phyloP scores from a whole-genome alignment of 2,888 invertebrate genomes.

The Polylopha cassiicola region DNA sequence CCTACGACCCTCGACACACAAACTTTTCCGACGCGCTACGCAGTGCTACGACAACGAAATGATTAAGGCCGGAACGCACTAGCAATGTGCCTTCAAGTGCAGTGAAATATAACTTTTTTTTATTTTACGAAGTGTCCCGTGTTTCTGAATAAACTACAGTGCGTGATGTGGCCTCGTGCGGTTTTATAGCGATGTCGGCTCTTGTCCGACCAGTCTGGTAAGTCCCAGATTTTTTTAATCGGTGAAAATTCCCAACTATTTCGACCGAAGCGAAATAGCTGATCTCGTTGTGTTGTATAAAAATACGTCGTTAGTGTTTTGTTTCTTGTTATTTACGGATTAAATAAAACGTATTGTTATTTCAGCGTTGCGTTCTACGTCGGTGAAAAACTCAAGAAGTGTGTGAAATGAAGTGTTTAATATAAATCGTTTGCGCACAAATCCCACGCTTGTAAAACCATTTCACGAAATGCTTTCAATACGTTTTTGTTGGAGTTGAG shows the following conservation, averaged over 20 bases:
- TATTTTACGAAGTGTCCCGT: conserved; percentile 43
- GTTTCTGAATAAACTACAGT: conserved; percentile 50
- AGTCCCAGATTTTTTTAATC: conserved; percentile 43
- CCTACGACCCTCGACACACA: conserved; percentile 53
- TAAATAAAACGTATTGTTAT: conserved; percentile 47
- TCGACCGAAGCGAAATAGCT: conserved; percentile 39
- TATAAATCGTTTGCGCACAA: conserved; percentile 66
- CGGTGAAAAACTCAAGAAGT: conserved; percentile 57
- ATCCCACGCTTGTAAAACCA: conserved; percentile 77
- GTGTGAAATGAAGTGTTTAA: conserved; percentile 49
- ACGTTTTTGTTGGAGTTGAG: conserved; percentile 33
- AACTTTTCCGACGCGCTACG: conserved; percentile 61
- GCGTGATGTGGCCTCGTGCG: conserved; percentile 64
- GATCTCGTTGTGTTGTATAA: conserved; percentile 32
- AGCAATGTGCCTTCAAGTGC: conserved; percentile 48
- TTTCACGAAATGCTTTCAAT: conserved; percentile 76
- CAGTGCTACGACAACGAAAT: conserved; percentile 41
- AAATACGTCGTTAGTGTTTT: conserved; percentile 32
- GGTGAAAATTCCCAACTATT: conserved; percentile 46
- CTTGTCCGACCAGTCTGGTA: conserved; percentile 76
- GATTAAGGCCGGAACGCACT: conserved; percentile 34
- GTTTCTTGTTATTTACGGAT: conserved; percentile 28
- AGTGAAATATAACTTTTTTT: conserved; percentile 42
- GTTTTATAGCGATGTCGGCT: conserved; percentile 76
- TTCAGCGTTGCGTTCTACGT: conserved; percentile 63